Evolutionary conservation across 30 jellyfish, hydroid and myxozoan genomes (phyloP).

Genomic region (Haliclystus octoradiatus): DNA sequence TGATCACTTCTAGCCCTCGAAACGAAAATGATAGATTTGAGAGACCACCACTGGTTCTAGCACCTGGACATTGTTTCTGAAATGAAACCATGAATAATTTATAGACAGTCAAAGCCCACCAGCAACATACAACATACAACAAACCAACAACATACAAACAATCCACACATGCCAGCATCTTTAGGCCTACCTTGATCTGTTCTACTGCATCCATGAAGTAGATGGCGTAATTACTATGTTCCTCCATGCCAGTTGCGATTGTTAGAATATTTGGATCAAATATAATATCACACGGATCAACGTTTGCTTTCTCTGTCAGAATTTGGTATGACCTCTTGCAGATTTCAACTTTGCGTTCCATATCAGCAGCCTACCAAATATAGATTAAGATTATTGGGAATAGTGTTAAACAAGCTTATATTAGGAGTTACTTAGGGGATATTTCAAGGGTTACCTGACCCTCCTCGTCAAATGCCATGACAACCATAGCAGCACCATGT

Average conservation of each 20-base stretch:
- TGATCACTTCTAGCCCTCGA: conserved; percentile 76
- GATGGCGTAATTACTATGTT: conserved; percentile 80
- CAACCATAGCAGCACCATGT: conserved; percentile 97
- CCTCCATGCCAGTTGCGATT: conserved; percentile 98
- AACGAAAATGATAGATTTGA: conserved; percentile 89
- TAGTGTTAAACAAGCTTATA: too few species aligned
- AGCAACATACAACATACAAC: too few species aligned
- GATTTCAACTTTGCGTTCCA: conserved; percentile 58
- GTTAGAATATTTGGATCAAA: conserved; percentile 93
- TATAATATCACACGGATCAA: conserved; percentile 64
- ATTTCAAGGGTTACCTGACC: conserved; percentile 55
- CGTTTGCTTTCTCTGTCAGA: conserved; percentile 45
- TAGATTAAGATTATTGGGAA: not conserved
- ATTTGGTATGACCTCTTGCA: conserved; percentile 82
- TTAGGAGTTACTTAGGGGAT: not conserved
- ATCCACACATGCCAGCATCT: too few species aligned
- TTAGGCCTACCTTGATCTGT: conserved; percentile 50
- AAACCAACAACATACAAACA: too few species aligned
- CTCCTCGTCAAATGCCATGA: conserved; percentile 97
- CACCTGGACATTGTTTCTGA: conserved; percentile 82
- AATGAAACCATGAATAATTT: too few species aligned
- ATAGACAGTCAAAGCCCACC: too few species aligned
- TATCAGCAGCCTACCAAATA: conserved; percentile 80
- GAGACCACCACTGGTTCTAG: conserved; percentile 92
- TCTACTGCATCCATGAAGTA: conserved; percentile 61